phyloP scores from a whole-genome alignment of 2,888 invertebrate genomes.

The Melikaiella ostensackeni region DNA sequence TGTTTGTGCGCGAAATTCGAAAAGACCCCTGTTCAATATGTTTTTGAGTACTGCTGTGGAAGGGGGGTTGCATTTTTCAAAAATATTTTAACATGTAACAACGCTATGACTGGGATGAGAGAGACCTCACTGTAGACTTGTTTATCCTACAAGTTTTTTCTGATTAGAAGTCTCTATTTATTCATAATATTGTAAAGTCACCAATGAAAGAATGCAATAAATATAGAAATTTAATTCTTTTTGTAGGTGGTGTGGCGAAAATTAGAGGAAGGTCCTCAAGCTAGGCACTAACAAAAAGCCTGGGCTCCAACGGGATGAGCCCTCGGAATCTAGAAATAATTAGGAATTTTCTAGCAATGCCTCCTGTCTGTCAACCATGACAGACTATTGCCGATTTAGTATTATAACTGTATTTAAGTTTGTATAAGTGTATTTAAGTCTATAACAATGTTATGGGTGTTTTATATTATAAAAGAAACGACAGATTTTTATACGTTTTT shows the following conservation, averaged over 20 bases:
- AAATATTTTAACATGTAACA: no score
- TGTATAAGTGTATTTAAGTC: slow-evolving; percentile 6
- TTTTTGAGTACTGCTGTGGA: no score
- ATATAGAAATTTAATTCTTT: slow-evolving; percentile 43
- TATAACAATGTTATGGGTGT: background rate
- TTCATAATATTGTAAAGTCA: no score
- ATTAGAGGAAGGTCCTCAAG: slow-evolving; percentile 89
- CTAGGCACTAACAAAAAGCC: slow-evolving; percentile 70
- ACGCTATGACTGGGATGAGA: no score
- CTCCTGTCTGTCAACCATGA: background rate
- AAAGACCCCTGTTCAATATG: no score
- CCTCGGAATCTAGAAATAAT: slow-evolving; percentile 41
- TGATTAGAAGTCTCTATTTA: no score
- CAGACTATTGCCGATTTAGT: slow-evolving; percentile 19
- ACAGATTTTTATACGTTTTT: slow-evolving; percentile 49
- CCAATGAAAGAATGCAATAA: no score
- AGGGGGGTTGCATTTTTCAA: no score
- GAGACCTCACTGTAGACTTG: no score
- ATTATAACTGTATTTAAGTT: slow-evolving; percentile 36
- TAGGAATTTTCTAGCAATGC: slow-evolving; percentile 14
- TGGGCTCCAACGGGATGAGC: slow-evolving; percentile 34
- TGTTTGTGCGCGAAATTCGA: no score
- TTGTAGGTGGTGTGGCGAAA: slow-evolving; percentile 92
- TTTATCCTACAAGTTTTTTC: no score
- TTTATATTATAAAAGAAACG: slow-evolving; percentile 33